Evolutionary conservation across 2,797 vertebrate genomes (phyloP).

Genomic region (Peromyscus nudipes): DNA sequence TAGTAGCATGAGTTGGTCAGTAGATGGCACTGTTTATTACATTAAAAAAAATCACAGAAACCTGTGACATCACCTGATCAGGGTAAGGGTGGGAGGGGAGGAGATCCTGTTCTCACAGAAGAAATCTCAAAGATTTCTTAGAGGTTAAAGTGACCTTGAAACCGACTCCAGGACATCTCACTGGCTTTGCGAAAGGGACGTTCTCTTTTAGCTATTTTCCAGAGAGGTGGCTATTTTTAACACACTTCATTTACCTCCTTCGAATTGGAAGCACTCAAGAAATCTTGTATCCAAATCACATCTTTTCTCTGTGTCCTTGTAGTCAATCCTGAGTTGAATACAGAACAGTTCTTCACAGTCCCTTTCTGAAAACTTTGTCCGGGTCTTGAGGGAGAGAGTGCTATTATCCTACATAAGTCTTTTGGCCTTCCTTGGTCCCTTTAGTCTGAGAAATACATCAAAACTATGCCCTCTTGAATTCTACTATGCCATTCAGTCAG

Average conservation of each 20-base stretch:
- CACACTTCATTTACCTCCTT: constrained; percentile 19
- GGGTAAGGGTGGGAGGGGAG: not conserved
- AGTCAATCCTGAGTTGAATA: constrained; percentile 38
- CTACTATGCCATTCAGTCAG: not conserved
- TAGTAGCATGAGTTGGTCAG: constrained; percentile 71
- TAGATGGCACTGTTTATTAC: constrained; percentile 85
- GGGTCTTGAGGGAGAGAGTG: not conserved
- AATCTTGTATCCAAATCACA: not conserved
- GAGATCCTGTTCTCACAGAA: not conserved
- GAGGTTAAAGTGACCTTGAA: constrained; percentile 54
- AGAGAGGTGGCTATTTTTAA: constrained; percentile 47
- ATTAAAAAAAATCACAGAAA: not conserved
- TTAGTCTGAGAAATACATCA: constrained; percentile 19
- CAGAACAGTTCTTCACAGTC: not conserved
- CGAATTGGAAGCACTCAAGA: constrained; percentile 43
- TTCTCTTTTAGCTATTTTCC: constrained; percentile 41
- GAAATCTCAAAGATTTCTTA: not conserved
- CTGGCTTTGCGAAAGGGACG: constrained; percentile 41
- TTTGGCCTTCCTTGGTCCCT: not conserved
- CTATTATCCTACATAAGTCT: not conserved
- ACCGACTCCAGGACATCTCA: not conserved
- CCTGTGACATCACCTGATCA: constrained; percentile 25
- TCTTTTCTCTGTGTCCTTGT: not conserved
- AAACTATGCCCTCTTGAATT: not conserved
- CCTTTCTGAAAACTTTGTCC: not conserved